A percentile compares a stretch with the other conserved stretches of the same genome.
Evolutionary conservation across 2,797 vertebrate genomes (phyloP).

Genomic region (Notolepis coatsorum): DNA sequence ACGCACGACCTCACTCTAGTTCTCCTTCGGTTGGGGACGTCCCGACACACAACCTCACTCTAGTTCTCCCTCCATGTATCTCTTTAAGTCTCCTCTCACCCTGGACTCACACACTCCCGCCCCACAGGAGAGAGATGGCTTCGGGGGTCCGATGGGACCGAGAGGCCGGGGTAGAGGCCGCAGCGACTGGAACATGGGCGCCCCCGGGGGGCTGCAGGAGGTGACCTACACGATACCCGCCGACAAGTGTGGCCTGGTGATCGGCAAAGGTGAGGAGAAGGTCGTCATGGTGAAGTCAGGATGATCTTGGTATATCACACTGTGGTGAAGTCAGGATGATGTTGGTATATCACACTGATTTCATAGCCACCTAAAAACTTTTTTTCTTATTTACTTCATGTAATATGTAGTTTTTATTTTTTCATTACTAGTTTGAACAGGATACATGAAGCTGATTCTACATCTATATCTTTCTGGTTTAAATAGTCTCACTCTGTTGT

Average conservation of each 20-base stretch:
- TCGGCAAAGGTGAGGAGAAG: constrained; percentile 91
- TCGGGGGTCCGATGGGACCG: constrained; percentile 84
- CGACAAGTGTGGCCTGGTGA: constrained; percentile 97
- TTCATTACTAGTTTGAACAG: background rate
- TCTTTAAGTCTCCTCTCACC: background rate
- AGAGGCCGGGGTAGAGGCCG: constrained; percentile 90
- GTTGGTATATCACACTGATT: background rate
- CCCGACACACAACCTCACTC: background rate
- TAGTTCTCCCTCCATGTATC: background rate
- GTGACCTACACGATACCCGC: constrained; percentile 96
- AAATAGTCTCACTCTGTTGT: background rate
- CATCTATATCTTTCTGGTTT: too few relatives aligned
- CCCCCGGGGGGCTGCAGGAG: constrained; percentile 91
- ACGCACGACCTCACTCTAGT: too few relatives aligned
- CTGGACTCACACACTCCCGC: constrained; percentile 20
- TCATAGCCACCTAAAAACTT: background rate
- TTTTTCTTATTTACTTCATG: too few relatives aligned
- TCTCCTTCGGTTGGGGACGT: background rate
- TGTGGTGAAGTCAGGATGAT: too few relatives aligned
- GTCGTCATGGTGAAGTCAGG: background rate
- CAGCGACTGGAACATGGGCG: constrained; percentile 87
- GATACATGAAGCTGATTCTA: too few relatives aligned
- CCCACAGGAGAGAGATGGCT: constrained; percentile 92
- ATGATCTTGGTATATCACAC: too few relatives aligned
- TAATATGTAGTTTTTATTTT: too few relatives aligned